Percentiles rank a stretch among this genome's conserved stretches.
Conservation (phyloP, 2,113 vertebrate genomes). For the Lepus americanus region DNA sequence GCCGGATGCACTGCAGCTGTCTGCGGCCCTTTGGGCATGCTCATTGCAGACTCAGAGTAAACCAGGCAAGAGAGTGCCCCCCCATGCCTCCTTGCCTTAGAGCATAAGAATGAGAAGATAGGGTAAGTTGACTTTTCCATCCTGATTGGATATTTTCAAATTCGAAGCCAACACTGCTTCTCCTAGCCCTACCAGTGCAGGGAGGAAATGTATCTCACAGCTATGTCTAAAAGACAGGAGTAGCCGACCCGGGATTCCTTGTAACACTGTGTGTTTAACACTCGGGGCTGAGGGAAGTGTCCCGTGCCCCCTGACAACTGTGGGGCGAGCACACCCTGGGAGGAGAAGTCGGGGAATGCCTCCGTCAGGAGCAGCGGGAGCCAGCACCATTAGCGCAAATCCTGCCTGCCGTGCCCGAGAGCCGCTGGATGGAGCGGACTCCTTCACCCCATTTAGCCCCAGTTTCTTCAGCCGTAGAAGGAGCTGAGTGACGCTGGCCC, state of each 20-base stretch:
- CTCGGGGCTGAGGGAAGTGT: background rate
- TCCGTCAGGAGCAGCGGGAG: background rate
- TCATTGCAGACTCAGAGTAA: background rate
- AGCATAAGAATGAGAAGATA: background rate
- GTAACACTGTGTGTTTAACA: fast-evolving
- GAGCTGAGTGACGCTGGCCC: background rate
- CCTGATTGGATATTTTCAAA: background rate
- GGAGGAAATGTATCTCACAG: background rate
- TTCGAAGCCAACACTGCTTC: background rate
- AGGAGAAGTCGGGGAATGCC: background rate
- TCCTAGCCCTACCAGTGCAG: background rate
- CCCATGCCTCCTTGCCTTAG: background rate
- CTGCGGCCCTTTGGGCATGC: background rate
- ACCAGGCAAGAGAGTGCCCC: background rate
- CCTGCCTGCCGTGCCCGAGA: fast-evolving
- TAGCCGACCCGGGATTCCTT: background rate
- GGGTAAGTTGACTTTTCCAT: background rate
- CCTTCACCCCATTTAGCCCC: background rate
- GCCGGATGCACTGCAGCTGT: background rate
- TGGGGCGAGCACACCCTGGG: too few species aligned
- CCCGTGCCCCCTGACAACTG: too few species aligned
- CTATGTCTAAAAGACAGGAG: background rate
- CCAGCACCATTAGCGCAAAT: fast-evolving
- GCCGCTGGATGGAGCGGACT: background rate
- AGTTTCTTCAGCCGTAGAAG: fast-evolving